Conservation (phyloP, 2,888 invertebrate species). For the Dusona sp. region DNA sequence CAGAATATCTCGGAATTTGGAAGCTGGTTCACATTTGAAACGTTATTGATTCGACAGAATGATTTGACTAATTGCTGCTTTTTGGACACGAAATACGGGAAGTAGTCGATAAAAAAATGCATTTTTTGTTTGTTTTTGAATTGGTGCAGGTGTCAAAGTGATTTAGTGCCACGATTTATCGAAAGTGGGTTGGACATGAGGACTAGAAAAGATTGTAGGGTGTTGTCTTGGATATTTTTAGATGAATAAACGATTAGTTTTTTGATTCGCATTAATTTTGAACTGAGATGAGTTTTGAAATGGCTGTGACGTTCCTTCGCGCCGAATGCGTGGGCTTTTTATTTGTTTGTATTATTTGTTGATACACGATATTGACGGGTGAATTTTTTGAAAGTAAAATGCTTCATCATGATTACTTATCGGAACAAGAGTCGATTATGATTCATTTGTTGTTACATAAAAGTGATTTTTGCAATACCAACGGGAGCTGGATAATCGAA, state of each 20-base stretch:
- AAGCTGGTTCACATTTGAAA: neutral
- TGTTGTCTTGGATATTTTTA: neutral
- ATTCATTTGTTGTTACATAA: neutral
- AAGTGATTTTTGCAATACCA: conserved; percentile 1
- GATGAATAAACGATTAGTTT: neutral
- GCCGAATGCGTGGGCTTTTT: too few relatives aligned
- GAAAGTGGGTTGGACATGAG: neutral
- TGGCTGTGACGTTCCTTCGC: neutral
- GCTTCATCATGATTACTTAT: neutral
- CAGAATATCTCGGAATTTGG: neutral
- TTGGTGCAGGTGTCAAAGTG: neutral
- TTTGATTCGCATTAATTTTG: neutral
- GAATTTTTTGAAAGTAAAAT: neutral
- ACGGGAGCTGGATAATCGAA: conserved; percentile 7
- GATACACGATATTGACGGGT: neutral
- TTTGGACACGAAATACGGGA: neutral
- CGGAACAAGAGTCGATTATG: neutral
- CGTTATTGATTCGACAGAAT: too few relatives aligned
- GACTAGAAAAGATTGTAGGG: neutral
- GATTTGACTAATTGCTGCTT: neutral
- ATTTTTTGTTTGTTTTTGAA: neutral
- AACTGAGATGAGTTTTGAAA: neutral
- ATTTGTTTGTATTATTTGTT: conserved; percentile 4
- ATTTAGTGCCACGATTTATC: neutral
- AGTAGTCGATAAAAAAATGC: neutral